Evolutionary conservation across 2,113 vertebrate species (phyloP).

Genomic region (Neogobius melanostomus): DNA sequence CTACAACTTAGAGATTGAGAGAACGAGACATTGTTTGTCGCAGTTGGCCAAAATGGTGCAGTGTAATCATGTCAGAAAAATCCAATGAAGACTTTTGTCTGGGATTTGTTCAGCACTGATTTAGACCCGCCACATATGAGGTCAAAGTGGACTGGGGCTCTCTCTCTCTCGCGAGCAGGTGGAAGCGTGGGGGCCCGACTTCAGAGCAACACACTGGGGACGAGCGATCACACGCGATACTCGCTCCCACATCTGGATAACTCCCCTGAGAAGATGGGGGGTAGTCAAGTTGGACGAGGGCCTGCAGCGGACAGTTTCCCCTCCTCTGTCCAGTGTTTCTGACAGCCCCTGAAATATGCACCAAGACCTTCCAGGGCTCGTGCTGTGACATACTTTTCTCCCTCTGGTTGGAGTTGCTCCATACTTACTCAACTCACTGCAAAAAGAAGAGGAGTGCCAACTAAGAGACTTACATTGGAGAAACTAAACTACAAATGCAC

Average conservation of each 20-base stretch:
- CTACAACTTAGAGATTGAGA: too few species aligned
- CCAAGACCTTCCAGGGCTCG: slow-evolving; percentile 6
- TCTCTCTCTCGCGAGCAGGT: slow-evolving; percentile 51
- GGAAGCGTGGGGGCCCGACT: slow-evolving; percentile 43
- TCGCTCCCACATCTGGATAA: slow-evolving; percentile 74
- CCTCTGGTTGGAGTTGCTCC: too few species aligned
- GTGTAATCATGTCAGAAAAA: not conserved
- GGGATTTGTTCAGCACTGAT: not conserved
- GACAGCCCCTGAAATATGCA: slow-evolving; percentile 31
- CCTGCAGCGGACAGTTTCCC: slow-evolving; percentile 54
- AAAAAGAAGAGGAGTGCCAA: too few species aligned
- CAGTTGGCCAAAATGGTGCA: too few species aligned
- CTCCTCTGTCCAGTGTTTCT: slow-evolving; percentile 21
- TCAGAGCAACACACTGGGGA: slow-evolving; percentile 63
- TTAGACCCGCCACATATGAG: slow-evolving; percentile 33
- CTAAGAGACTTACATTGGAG: too few species aligned
- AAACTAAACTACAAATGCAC: too few species aligned
- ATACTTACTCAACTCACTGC: too few species aligned
- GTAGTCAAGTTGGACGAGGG: slow-evolving; percentile 47
- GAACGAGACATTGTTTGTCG: too few species aligned
- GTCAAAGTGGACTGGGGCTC: not conserved
- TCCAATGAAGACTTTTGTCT: not conserved
- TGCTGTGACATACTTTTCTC: not conserved
- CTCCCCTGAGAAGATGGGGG: slow-evolving; percentile 35
- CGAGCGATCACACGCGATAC: slow-evolving; percentile 66